phyloP scores from a whole-genome alignment of 2,113 vertebrate genomes.

The Dendrocopos noguchii region DNA sequence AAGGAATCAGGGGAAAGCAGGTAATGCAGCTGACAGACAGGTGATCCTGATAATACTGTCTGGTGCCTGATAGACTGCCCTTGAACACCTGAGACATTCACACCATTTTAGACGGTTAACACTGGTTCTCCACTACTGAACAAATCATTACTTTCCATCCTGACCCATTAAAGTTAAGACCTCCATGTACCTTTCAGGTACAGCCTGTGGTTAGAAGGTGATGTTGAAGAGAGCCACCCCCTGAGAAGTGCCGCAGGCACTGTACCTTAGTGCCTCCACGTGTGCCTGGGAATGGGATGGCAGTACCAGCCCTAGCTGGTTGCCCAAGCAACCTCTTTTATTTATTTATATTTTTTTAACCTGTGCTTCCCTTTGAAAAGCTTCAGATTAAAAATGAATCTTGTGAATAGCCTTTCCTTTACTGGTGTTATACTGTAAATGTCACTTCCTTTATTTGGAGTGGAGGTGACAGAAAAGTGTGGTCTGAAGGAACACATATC shows the following conservation, averaged over 20 bases:
- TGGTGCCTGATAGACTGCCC: conserved; percentile 67
- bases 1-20: conserved; percentile 2
- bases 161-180: conserved; percentile 51
- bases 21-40: conserved; percentile 57
- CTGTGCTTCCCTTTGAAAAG: conserved; percentile 32
- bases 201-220: conserved; percentile 29
- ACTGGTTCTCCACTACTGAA: conserved; percentile 31
- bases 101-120: conserved; percentile 49
- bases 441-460: conserved; percentile 51
- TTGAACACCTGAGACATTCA: conserved; percentile 58
- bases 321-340: conserved; percentile 26
- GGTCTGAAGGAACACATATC: conserved; percentile 16
- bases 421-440: neutral
- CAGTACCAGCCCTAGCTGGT: conserved; percentile 15
- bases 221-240: conserved; percentile 35
- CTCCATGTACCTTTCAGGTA: conserved; percentile 22
- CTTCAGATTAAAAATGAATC: conserved; percentile 41
- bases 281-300: neutral
- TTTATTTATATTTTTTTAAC: neutral
- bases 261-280: neutral
- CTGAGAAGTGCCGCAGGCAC: conserved; percentile 23
- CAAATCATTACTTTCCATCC: conserved; percentile 45
- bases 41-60: conserved; percentile 62
- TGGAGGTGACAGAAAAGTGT: conserved; percentile 26
- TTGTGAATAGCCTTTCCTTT: conserved; percentile 33